Conservation (phyloP, 1,140 invertebrate genomes). For the Trichonephila clavipes region DNA sequence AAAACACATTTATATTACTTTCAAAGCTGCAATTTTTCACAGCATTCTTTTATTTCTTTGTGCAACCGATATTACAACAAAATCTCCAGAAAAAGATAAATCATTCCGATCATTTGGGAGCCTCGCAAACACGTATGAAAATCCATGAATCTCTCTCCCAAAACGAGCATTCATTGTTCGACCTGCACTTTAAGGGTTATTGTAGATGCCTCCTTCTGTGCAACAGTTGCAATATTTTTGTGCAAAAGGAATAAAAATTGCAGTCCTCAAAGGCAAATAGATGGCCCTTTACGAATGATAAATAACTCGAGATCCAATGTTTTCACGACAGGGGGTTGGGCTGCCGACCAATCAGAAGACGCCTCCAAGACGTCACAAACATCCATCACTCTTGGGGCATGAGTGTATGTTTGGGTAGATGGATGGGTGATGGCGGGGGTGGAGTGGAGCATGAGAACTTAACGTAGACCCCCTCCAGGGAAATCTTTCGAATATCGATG, state of each 20-base stretch:
- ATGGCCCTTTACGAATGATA: conserved; percentile 72
- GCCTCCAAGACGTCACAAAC: conserved; percentile 66
- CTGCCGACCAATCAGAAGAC: conserved; percentile 65
- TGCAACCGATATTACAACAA: not conserved
- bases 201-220: conserved; percentile 30
- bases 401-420: conserved; percentile 48
- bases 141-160: conserved; percentile 29
- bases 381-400: conserved; percentile 66
- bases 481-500: conserved; percentile 69
- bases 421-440: conserved; percentile 8
- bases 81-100: conserved; percentile 4
- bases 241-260: conserved; percentile 61
- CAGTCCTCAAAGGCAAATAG: conserved; percentile 66
- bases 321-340: conserved; percentile 72
- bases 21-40: not conserved
- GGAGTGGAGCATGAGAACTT: not conserved
- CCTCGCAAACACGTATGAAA: not conserved
- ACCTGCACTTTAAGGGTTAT: not conserved
- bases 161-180: conserved; percentile 8
- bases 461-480: conserved; percentile 44
- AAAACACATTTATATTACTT: not conserved
- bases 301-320: conserved; percentile 68
- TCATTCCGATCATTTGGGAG: not conserved
- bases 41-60: not conserved
- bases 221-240: conserved; percentile 73